Base-by-base conservation (phyloP, 2,888 invertebrate species). In the Lepidochrysops patricia region DNA sequence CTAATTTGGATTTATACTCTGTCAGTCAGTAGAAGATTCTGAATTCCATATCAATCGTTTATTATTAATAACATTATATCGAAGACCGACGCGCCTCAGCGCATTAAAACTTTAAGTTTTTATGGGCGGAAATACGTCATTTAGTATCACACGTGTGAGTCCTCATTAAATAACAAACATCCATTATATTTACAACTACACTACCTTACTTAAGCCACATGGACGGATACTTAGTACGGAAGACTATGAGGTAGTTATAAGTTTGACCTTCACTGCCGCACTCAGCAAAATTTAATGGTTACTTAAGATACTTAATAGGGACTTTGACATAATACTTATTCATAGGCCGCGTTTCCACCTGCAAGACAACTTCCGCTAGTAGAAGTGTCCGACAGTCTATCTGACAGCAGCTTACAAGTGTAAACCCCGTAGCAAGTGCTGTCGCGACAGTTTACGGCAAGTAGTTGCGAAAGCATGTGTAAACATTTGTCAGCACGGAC, bases 161-260 rank as follows among this genome's bases (percentile, higher is more conserved):
- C 54, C 54, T 29, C 29, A 19, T 32, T 32, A 32, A 54, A 54
- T 54, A 23, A 54, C 12, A 15, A 27, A 27, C 15, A 54, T 15
- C 59, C 34, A 58, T 59, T 61, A 66, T 71, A 75, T 75, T 70
- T 74, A 76, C 71, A 74, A 63, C 62, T 74, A 66, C 62, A 58
- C 72, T 71, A 73, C 69, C 72, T 79, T 76, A 64, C 65, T 84
- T 83, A 84, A 83, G 79, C 82, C 82, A 72, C 57, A 35, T 74
- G 84, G 82, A 84, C 77, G 83, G 80, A 76, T 71, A 60, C 62
- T 63, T 60, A 64, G 48, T 62, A 70, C 60, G 68, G 72, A 70
- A 67, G 67, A 67, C 62, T 70, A 60, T 84, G 83, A 84, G 83
- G 83, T 83, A 84, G 83, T 74, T 80, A 68, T 66, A 67, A 61